Percentiles rank a stretch among this genome's conserved stretches.
Conservation (phyloP, 1,140 invertebrate species). For the Hyles vespertilio region DNA sequence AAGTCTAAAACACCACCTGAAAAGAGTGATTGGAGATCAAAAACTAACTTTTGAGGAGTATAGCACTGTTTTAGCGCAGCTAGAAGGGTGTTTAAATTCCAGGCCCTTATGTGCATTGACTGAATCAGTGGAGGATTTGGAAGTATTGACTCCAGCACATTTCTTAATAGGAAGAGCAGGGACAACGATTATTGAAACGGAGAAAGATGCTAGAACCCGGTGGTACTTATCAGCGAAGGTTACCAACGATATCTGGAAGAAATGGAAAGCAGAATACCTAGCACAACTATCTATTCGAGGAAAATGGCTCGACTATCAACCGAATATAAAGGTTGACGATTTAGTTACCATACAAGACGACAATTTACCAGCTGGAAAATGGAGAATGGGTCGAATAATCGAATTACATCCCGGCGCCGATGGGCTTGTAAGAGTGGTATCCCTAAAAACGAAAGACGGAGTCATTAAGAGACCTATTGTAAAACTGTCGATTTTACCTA, state of each 20-base stretch:
- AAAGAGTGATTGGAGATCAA: slow-evolving; percentile 9
- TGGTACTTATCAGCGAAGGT: slow-evolving; percentile 1
- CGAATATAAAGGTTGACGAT: not conserved
- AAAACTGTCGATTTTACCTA: slow-evolving; percentile 2
- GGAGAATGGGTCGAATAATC: not conserved
- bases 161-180: too few relatives aligned
- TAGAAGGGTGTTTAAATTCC: too few relatives aligned
- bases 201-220: too few relatives aligned
- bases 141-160: too few relatives aligned
- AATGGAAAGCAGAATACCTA: slow-evolving; percentile 1
- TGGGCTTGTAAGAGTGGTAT: not conserved
- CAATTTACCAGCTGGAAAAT: slow-evolving; percentile 7
- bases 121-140: too few relatives aligned
- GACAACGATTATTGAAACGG: too few relatives aligned
- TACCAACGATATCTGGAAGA: slow-evolving; percentile 4
- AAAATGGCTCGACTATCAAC: not conserved
- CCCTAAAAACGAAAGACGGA: not conserved
- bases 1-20: slow-evolving; percentile 5
- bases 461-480: not conserved
- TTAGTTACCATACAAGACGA: slow-evolving; percentile 1
- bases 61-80: too few relatives aligned
- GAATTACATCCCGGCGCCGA: not conserved
- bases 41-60: too few relatives aligned
- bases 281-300: not conserved
- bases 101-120: too few relatives aligned